Base-by-base conservation (phyloP, 2,888 invertebrate species). In the Plebejus argus region DNA sequence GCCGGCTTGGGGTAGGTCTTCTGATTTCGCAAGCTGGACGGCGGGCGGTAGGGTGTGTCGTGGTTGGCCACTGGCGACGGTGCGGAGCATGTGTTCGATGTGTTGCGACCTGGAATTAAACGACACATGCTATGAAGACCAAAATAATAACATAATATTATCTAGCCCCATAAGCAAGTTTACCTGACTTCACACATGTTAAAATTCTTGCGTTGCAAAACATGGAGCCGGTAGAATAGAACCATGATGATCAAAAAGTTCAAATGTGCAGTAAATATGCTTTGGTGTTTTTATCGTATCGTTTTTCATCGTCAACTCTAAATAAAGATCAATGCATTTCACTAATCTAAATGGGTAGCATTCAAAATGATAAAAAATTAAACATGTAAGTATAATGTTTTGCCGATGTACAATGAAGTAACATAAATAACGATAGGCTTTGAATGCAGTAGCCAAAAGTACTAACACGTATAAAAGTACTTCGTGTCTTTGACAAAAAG, bases 1-100 rank as follows among this genome's bases (percentile, higher is more conserved):
- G 90, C 92, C 1, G 92, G 93, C 81, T 93, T 94, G 0, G 93
- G 93, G 81, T 93, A 93, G 23, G 94, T 93, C 81, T 94, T 94
- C 84, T 91, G 92, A 86, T 90, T 93, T 61, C 93, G 89, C 0
- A 90, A 86, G 80, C 91, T 93, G 61, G 93, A 93, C 53, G 94
- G 94, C 71, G 94, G 94, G 79, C 94, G 93, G 86, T 94, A 93
- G n/a, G 90, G 86, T 0, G 94, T 93, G 89, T 94, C 91, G 88
- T 93, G 93, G 82, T 88, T 93, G 75, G 92, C 92, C 39, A 90
- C 90, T 61, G 94, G 94, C 0, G 91, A 89, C 2, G 93, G 93
- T 0, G 94, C 92, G 18, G 91, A 88, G 81, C 92, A 90, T 0
- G 85, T 85, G 86, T 91, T 94, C 76, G 93, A 94, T 81, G 94